Evolutionary conservation across 2,113 vertebrate genomes (phyloP).

Genomic region (Neodon shergylaensis): DNA sequence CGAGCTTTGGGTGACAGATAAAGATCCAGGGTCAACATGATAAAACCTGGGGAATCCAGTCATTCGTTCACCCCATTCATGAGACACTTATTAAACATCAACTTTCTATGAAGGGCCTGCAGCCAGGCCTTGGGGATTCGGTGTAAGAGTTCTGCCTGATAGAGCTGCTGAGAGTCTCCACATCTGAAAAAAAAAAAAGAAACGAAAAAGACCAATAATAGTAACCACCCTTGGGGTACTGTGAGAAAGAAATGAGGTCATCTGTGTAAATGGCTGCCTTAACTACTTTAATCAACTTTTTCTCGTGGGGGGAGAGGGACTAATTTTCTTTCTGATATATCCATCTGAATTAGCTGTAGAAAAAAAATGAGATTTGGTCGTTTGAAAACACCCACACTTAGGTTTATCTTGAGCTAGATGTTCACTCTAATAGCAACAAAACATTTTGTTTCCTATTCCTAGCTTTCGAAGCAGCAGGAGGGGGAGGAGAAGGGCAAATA

Average conservation of each 20-base stretch:
- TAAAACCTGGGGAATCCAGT: background rate
- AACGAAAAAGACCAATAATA: background rate
- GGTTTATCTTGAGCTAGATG: constrained; percentile 39
- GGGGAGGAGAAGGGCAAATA: no score
- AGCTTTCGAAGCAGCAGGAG: background rate
- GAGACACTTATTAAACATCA: background rate
- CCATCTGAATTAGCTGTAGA: constrained; percentile 1
- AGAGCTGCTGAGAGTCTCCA: background rate
- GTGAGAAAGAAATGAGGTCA: background rate
- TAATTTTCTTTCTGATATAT: constrained; percentile 18
- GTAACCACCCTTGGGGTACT: background rate
- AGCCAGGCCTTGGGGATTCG: background rate
- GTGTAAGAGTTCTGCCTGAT: background rate
- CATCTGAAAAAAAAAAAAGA: background rate
- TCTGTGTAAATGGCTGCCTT: background rate
- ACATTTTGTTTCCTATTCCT: constrained; percentile 7
- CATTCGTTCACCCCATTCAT: background rate
- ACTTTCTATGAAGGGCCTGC: background rate
- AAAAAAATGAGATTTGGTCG: background rate
- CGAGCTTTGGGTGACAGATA: background rate
- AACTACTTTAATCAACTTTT: constrained; percentile 6
- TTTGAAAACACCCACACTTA: constrained; percentile 9
- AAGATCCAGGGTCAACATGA: background rate
- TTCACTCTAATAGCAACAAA: background rate
- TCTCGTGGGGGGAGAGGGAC: background rate